Conservation (phyloP, 2,888 invertebrate genomes). For the Epirrhoe tristata region DNA sequence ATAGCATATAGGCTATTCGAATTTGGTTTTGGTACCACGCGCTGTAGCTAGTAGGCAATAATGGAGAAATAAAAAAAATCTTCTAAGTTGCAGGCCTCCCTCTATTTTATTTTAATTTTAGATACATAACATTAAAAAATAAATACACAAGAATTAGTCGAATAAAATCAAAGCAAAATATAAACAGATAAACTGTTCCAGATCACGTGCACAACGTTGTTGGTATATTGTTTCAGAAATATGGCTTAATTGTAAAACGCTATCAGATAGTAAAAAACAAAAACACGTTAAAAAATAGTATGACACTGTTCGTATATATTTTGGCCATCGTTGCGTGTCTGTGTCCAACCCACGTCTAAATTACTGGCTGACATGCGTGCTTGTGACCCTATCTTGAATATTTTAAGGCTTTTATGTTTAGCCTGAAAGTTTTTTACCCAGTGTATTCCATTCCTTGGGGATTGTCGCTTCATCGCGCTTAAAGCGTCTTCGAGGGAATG, state of each 20-base stretch:
- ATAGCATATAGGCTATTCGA: too few relatives aligned
- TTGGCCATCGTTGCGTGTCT: conserved; percentile 72
- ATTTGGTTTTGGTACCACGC: too few relatives aligned
- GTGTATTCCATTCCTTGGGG: conserved; percentile 56
- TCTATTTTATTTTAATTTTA: too few relatives aligned
- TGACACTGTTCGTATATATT: conserved; percentile 49
- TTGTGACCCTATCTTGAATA: conserved; percentile 68
- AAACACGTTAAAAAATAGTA: conserved; percentile 21
- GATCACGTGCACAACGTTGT: too few relatives aligned
- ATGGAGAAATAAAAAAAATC: too few relatives aligned
- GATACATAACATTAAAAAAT: too few relatives aligned
- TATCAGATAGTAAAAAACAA: conserved; percentile 11
- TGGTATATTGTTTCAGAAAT: neutral
- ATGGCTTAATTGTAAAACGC: neutral
- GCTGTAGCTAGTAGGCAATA: too few relatives aligned
- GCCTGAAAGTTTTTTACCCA: conserved; percentile 48
- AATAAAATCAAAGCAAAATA: too few relatives aligned
- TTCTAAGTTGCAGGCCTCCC: too few relatives aligned
- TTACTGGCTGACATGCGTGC: conserved; percentile 71
- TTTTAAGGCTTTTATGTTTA: conserved; percentile 68
- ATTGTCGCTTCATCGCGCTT: conserved; percentile 63
- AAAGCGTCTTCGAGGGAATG: conserved; percentile 51
- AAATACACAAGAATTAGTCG: too few relatives aligned
- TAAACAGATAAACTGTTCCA: too few relatives aligned
- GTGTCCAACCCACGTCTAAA: conserved; percentile 69